Base-by-base conservation (phyloP, 2,113 vertebrate genomes). In the Pagrus major region DNA sequence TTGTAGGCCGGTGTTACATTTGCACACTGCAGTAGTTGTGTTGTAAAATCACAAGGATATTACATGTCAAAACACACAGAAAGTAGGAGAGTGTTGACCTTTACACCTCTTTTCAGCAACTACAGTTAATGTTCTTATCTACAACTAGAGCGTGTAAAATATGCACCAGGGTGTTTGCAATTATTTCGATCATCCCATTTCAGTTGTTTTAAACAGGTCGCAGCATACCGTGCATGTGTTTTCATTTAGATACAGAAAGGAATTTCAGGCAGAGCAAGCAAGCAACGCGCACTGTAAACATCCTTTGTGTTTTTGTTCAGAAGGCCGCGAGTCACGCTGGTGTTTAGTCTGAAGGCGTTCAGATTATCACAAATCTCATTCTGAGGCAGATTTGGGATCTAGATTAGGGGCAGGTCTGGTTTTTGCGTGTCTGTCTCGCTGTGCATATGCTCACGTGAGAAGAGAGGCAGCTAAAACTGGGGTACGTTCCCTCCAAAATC, bases 351-450 rank as follows among this genome's bases (percentile, higher is more conserved):
- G 86, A 82, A 69, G 81, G 72, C 63, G 42, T 42, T 77, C 55
- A 83, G 89, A 93, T 93, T 93, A 86, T 71, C 72, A 67, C 56
- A 84, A 90, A 90, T 86, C 89, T 87, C 79, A 81, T 76, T 86
- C 70, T 85, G 46, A 56, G 55, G 23, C 81, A 90, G 88, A 93
- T 91, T 88, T 88, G 59, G 79, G 61, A 65, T 85, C 31, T 39
- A 90, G 92, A 92, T 92, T 92, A 89, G 78, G 81, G 80, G 52
- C 64, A 75, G 74, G 56, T 81, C 79, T 69, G 69, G 11, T 56
- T 70, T 80, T 74, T 61, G 49, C 63, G 41, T 71, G 65, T 70
- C 49, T 65, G 71, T 49, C 49, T 67, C 47, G 64, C 31, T 68
- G 11, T 47, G 65, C 73, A 39, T 71, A 65, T 54, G 74, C 54